These are phyloP conservation scores for Sciurus vulgaris DNA, from an alignment of 2,797 vertebrate genomes.

Conservation along the genomic window DNA sequence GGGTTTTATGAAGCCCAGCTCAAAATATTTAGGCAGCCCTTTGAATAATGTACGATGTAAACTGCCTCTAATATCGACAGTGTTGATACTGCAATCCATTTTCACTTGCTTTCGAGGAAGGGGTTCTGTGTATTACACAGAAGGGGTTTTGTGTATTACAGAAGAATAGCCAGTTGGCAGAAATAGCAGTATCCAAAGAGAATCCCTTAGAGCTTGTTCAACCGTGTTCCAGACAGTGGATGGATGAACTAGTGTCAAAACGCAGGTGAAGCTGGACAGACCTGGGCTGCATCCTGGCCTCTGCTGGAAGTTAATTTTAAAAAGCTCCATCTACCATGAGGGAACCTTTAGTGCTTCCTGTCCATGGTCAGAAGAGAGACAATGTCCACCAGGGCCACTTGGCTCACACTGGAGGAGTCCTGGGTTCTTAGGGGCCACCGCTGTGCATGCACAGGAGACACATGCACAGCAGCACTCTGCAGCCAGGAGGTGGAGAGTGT, in stretches of 20 bases:
- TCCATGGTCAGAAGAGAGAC: neutral
- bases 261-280: neutral
- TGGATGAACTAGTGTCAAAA: neutral
- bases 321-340: neutral
- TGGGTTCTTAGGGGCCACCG: neutral
- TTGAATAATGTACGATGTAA: neutral
- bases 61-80: neutral
- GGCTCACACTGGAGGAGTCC: neutral
- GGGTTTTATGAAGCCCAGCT: neutral
- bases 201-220: neutral
- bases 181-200: neutral
- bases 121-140: neutral
- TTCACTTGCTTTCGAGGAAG: neutral
- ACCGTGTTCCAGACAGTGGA: neutral
- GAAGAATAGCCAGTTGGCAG: neutral
- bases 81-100: neutral
- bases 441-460: neutral
- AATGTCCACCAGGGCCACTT: neutral
- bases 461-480: neutral
- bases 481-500: neutral
- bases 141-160: neutral
- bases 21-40: neutral
- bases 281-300: neutral
- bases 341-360: neutral
- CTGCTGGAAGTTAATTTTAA: too few species aligned